Base-by-base conservation (phyloP, 1,140 invertebrate genomes). In the Octopus sinensis region DNA sequence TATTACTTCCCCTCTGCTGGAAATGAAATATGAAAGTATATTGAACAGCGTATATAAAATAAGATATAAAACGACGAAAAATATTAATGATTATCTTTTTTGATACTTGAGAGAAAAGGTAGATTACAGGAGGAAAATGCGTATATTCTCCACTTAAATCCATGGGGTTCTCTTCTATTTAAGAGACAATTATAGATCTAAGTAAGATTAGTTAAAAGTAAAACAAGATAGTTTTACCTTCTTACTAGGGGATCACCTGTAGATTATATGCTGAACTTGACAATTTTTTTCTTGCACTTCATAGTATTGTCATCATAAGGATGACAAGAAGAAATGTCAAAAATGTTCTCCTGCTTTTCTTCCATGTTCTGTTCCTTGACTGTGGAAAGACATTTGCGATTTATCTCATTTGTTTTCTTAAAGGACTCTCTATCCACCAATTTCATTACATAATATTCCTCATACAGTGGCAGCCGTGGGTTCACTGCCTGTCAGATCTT, bases 381-480 rank as follows among this genome's bases (percentile, higher is more conserved):
- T 0, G 62, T 68, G n/a, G 62, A 68, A 68, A 68, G 9, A 12
- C 9, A 68, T 68, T 68, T 68, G 9, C 62, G 9, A 68, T 68
- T 68, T 68, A 68, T 68, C n/a, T 68, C 62, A 12, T 68, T 68
- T n/a, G 9, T n/a, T 68, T 68, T 68, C 62, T 68, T 68, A 68
- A 9, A 68, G n/a, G n/a, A n/a, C 62, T 0, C 9, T 68, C n/a
- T 68, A 68, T 68, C 62, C 62, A 68, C 62, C n/a, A n/a, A 68
- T 68, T 68, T 68, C n/a, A 68, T n/a, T 68, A 68, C n/a, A 68
- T 68, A 68, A 68, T 68, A 68, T 68, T 68, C 62, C 9, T 68
- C 62, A 68, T 68, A 68, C 62, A 68, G n/a, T 9, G 9, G n/a
- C 62, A 68, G 62, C 62, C 62, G 62, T 68, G 62, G 62, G 62